Conservation (phyloP, 2,888 invertebrate genomes). For the Agriopis aurantiaria region DNA sequence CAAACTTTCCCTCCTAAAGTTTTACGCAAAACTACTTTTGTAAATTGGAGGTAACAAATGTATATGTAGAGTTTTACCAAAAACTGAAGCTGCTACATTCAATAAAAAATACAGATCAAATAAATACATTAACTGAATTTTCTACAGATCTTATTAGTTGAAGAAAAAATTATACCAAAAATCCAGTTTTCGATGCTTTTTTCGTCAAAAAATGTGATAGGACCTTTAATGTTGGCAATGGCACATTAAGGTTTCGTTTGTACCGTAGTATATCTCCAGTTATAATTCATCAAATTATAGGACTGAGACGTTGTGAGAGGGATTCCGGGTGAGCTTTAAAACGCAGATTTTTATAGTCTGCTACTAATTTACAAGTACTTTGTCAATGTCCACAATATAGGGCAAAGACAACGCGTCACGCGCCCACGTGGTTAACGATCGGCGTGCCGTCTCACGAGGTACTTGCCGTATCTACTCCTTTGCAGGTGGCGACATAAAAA, state of each 20-base stretch:
- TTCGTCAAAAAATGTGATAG: too few relatives aligned
- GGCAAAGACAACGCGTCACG: slow-evolving; percentile 45
- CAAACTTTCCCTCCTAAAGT: too few relatives aligned
- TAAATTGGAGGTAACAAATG: too few relatives aligned
- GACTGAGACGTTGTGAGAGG: slow-evolving; percentile 25
- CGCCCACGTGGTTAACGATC: slow-evolving; percentile 52
- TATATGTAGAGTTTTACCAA: too few relatives aligned
- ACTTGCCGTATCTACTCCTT: slow-evolving; percentile 44
- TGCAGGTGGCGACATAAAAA: slow-evolving; percentile 38
- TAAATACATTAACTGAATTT: too few relatives aligned
- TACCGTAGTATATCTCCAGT: not conserved
- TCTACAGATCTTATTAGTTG: too few relatives aligned
- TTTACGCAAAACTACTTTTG: too few relatives aligned
- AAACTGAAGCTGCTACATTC: too few relatives aligned
- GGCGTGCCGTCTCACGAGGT: slow-evolving; percentile 44
- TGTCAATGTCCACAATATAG: slow-evolving; percentile 56
- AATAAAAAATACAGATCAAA: too few relatives aligned
- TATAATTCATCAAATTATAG: slow-evolving; percentile 3
- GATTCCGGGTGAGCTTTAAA: slow-evolving; percentile 24
- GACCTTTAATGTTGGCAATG: slow-evolving; percentile 15
- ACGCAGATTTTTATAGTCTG: slow-evolving; percentile 44
- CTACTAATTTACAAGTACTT: slow-evolving; percentile 53
- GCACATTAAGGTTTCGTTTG: not conserved
- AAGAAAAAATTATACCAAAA: too few relatives aligned
- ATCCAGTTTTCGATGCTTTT: too few relatives aligned